Conservation (phyloP, 2,113 vertebrate genomes). For the Vidua macroura region DNA sequence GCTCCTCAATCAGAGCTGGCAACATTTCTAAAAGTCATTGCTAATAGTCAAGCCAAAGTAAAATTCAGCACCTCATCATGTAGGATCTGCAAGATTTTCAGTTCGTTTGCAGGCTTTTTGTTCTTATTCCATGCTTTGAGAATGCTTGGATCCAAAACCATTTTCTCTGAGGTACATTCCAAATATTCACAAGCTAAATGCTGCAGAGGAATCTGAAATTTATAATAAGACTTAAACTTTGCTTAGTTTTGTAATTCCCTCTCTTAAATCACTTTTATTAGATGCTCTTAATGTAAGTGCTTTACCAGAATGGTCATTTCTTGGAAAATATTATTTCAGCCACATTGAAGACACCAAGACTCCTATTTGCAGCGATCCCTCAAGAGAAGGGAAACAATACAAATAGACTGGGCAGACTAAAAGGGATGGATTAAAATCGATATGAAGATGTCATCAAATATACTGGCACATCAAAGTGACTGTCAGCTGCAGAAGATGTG, state of each 20-base stretch:
- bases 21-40: background rate
- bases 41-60: background rate
- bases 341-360: background rate
- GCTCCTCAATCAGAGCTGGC: background rate
- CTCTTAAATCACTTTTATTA: slow-evolving; percentile 9
- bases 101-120: background rate
- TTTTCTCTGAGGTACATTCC: background rate
- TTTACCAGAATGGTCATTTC: background rate
- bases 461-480: background rate
- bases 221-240: background rate
- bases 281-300: background rate
- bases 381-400: background rate
- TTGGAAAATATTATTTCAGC: background rate
- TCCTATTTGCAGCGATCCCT: background rate
- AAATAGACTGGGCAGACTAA: background rate
- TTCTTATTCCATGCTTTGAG: background rate
- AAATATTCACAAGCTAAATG: background rate
- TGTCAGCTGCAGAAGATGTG: background rate
- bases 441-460: background rate
- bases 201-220: background rate
- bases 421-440: background rate
- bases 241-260: background rate
- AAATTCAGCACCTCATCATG: background rate
- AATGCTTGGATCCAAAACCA: background rate
- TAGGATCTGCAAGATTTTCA: background rate